A percentile compares a stretch with the other conserved stretches of the same genome.
These are phyloP conservation scores for Magallana gigas DNA, from an alignment of 1,140 invertebrate genomes.

Conservation along the genomic window DNA sequence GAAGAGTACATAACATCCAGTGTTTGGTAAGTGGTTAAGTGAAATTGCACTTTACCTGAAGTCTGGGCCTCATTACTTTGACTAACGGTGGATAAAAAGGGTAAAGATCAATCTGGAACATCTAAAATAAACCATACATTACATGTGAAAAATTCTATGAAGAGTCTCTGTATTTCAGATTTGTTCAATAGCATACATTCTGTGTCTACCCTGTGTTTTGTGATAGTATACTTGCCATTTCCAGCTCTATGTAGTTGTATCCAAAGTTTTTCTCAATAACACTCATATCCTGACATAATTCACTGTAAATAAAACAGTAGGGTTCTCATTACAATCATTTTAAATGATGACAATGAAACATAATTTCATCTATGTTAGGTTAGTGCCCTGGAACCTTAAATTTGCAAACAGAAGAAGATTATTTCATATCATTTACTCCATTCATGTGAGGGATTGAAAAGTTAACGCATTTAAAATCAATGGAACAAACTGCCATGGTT, in stretches of 20 bases:
- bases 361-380: too few species aligned
- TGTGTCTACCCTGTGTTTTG: too few species aligned
- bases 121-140: constrained; percentile 56
- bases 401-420: not conserved
- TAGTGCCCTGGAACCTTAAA: not conserved
- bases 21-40: too few species aligned
- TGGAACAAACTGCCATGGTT: too few species aligned
- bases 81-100: constrained; percentile 77
- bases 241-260: constrained; percentile 75
- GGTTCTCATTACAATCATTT: not conserved
- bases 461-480: too few species aligned
- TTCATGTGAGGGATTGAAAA: not conserved
- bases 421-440: not conserved
- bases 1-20: too few species aligned
- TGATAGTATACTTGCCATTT: constrained; percentile 64
- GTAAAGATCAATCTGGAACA: constrained; percentile 77
- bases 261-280: constrained; percentile 68
- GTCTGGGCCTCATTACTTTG: constrained; percentile 74
- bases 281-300: constrained; percentile 67
- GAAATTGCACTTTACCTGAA: constrained; percentile 59
- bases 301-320: constrained; percentile 59
- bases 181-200: too few species aligned
- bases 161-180: not conserved
- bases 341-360: too few species aligned
- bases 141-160: too few species aligned